These are phyloP conservation scores for Apolygus lucorum DNA, from an alignment of 1,140 invertebrate genomes.

Conservation along the genomic window DNA sequence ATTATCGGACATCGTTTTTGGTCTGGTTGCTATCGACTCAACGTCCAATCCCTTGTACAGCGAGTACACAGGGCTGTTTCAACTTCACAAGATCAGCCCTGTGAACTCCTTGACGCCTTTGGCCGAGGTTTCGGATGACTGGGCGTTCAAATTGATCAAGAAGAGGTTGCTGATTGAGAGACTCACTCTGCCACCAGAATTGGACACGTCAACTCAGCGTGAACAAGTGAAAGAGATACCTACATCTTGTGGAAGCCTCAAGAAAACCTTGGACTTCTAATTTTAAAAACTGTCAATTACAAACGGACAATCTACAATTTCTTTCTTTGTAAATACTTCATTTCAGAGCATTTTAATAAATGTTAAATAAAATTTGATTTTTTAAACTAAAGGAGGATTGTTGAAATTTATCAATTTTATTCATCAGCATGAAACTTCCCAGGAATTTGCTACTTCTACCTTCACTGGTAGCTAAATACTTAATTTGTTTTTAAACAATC, in stretches of 20 bases:
- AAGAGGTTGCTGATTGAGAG: slow-evolving; percentile 4
- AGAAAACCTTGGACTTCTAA: slow-evolving; percentile 1
- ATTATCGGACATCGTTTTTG: neutral
- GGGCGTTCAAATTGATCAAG: slow-evolving; percentile 5
- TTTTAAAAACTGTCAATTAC: no score
- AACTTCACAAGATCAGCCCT: neutral
- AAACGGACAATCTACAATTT: no score
- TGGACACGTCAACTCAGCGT: neutral
- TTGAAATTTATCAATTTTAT: neutral
- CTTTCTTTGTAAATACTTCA: no score
- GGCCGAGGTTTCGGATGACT: neutral
- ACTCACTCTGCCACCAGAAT: slow-evolving; percentile 4
- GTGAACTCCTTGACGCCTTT: neutral
- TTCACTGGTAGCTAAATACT: neutral
- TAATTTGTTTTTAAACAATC: no score
- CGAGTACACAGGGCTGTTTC: neutral
- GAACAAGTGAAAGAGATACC: slow-evolving; percentile 8
- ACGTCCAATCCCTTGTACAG: neutral
- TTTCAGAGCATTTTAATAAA: neutral
- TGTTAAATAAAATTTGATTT: neutral
- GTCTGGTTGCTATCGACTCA: neutral
- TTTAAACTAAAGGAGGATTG: neutral
- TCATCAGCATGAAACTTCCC: neutral
- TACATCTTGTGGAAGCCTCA: neutral
- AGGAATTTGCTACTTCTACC: neutral